Evolutionary conservation across 2,888 invertebrate genomes (phyloP).

Genomic region (Invenusta paracnida): DNA sequence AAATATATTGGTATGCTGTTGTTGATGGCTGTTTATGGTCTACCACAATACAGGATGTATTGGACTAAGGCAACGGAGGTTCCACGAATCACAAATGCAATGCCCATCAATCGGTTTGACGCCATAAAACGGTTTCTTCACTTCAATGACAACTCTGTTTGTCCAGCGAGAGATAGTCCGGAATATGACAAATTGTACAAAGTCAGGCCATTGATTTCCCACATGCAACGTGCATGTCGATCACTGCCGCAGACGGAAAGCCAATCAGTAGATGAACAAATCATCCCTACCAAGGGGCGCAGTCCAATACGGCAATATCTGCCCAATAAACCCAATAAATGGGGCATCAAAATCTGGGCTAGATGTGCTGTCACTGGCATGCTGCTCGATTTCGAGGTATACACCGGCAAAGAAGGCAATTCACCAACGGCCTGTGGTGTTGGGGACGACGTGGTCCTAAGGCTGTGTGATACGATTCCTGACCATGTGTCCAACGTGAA

Average conservation of each 20-base stretch:
- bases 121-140: conserved; percentile 44
- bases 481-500: not conserved
- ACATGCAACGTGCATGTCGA: conserved; percentile 41
- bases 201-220: conserved; percentile 45
- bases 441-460: not conserved
- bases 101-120: conserved; percentile 30
- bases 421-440: not conserved
- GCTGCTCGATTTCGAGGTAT: conserved; percentile 45
- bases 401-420: conserved; percentile 34
- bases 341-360: conserved; percentile 45
- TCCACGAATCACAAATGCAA: not conserved
- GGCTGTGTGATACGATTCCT: not conserved
- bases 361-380: conserved; percentile 42
- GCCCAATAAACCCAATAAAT: conserved; percentile 46
- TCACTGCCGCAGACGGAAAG: conserved; percentile 38
- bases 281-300: conserved; percentile 45
- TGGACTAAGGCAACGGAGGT: not conserved
- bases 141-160: conserved; percentile 44
- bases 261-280: conserved; percentile 46
- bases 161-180: conserved; percentile 30
- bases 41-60: conserved; percentile 35
- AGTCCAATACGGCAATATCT: conserved; percentile 45
- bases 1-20: conserved; percentile 28
- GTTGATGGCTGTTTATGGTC: not conserved
- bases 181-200: conserved; percentile 44